Percentiles rank a stretch among this genome's conserved stretches.
phyloP scores from a whole-genome alignment of 2,113 vertebrate species.

The Uropsilus gracilis region DNA sequence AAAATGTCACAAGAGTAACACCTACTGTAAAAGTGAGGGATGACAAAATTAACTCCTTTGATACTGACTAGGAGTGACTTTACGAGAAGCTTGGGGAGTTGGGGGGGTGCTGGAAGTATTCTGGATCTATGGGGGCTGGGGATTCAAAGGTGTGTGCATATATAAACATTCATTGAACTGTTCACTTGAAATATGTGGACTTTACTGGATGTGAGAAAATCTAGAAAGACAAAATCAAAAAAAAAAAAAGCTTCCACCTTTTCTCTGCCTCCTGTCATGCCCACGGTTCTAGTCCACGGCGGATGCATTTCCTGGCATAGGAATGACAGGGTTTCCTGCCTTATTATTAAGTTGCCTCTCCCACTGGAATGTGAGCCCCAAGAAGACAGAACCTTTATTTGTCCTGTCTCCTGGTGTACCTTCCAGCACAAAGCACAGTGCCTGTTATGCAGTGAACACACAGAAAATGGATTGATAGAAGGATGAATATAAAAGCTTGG shows the following conservation, averaged over 20 bases:
- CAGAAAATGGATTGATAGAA: not conserved
- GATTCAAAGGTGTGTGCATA: not conserved
- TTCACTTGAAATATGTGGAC: not conserved
- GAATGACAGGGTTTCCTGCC: not conserved
- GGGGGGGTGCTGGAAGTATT: not conserved
- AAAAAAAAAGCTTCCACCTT: not conserved
- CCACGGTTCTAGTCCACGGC: rapidly evolving
- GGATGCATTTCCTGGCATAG: not conserved
- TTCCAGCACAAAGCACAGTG: not conserved
- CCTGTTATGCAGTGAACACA: not conserved
- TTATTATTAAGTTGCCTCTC: not conserved
- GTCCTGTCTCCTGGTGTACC: not conserved
- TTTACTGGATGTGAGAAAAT: not conserved
- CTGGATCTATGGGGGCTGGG: not conserved
- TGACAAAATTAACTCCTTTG: not conserved
- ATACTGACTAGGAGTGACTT: not conserved
- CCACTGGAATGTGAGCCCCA: not conserved
- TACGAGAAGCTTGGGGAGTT: not conserved
- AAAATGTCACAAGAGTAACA: not conserved
- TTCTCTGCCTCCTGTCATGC: not conserved
- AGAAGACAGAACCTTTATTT: not conserved
- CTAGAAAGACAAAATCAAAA: not conserved
- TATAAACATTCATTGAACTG: not conserved
- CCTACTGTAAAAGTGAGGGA: not conserved
- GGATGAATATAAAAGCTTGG: conserved; percentile 35